Base-by-base conservation (phyloP, 2,113 vertebrate species). In the Reinhardtius hippoglossoides region DNA sequence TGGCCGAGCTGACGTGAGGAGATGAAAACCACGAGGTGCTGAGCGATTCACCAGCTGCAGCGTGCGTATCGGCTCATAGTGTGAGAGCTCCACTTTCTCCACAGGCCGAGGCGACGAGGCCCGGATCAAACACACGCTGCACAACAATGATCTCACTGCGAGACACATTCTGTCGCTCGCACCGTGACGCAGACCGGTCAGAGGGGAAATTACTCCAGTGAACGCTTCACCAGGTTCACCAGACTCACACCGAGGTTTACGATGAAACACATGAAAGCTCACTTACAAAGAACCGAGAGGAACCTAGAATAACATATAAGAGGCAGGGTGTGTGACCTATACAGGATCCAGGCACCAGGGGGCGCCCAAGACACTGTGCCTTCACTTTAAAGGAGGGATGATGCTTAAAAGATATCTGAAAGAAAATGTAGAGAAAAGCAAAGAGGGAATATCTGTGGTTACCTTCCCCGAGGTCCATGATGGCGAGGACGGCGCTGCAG, bases 381-480 rank as follows among this genome's bases (percentile, higher is more conserved):
- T 31, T 31, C 31, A 7, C 31, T 31, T 18, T 48, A 1, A 16
- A 18, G 46, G 46, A 48, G 37, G 37, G 37, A 40, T 40, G 37
- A 40, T 40, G 37, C 37, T 40, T 40, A 8, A 40, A 40, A 10
- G 8, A 35, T 35, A 4, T 35, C 31, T 35, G 31, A 2, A 31
- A 31, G 27, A 31, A 31, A 31, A 6, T 31, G 27, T 5, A 31
- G 26, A 27, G 26, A 27, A 27, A 27, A 4, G 26, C 26, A 24
- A 24, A 2, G 24, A 27, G 27, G 1, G 27, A 5, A 27, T 55
- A 10, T 14, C 15, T 59, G 40, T 26, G 12, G 10, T 91, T 91
- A 95, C 94, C 94, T 91, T 95, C 97, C 92, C 91, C 93, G 24
- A 97, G 94, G 88, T 97, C 97, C 85, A 98, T 94, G 54, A 98